Base-by-base conservation (phyloP, 2,113 vertebrate genomes). In the Phalacrocorax carbo region DNA sequence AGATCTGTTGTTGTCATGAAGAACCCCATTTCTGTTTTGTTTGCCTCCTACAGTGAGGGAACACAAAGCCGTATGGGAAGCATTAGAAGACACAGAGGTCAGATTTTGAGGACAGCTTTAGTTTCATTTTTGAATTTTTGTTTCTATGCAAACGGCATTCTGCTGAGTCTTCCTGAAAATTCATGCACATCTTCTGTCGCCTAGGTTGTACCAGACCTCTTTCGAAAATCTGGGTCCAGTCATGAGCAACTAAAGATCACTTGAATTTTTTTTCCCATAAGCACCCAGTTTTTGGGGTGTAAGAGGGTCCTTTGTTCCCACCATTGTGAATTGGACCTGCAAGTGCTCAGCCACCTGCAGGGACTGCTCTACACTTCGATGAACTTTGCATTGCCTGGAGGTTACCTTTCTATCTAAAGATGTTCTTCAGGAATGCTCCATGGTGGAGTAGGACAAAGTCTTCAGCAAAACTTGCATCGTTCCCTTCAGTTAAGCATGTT, bases 21-120 rank as follows among this genome's bases (percentile, higher is more conserved):
- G 44, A 82, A n/a, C 11, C 2, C 10, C 8, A 51, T 64, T 94
- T 85, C 62, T 83, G 19, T 26, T 90, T 60, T 46, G n/a, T 60
- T 82, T 86, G 62, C 34, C 52, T 94, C 70, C 58, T 94, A 46
- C 62, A 86, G 42, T 1, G 11, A 76, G 38, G 26, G 44, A 91
- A 85, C 62, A 48, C 25, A 62, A 92, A 92, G 42, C 82, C 34
- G 38, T 48, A 82, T 34, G 60, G 51, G 75, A 94, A 95, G 94
- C 72, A 93, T 82, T 94, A 97, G 91, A 91, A 85, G 49, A 80
- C 22, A 73, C 5, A 79, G 46, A 94, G 34, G 48, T 82, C 64
- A 55, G 46, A 68, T 86, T 86, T 64, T 73, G 48, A 64, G 23
- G 30, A 83, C 58, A 68, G 15, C 23, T 91, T 73, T 69, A 52